Percentiles rank a stretch among this genome's conserved stretches.
Evolutionary conservation across 2,113 vertebrate genomes (phyloP).

Genomic region (Coregonus clupeaformis): DNA sequence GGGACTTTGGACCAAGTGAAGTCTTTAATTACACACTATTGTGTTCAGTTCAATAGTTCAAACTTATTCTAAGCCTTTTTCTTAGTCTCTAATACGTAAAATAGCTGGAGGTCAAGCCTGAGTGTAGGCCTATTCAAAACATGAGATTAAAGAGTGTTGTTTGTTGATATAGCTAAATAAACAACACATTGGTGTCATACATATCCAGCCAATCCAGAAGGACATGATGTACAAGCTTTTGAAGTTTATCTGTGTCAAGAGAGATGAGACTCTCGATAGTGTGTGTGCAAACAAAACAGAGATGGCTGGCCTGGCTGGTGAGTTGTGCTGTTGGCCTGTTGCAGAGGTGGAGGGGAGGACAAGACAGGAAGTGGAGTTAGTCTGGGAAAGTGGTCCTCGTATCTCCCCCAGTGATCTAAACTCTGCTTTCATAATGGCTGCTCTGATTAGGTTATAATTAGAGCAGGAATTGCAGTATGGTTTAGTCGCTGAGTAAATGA

Average conservation of each 20-base stretch:
- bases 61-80: conserved; percentile 4
- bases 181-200: no score
- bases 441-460: conserved; percentile 24
- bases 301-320: neutral
- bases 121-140: neutral
- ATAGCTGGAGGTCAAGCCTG: neutral
- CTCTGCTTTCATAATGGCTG: conserved; percentile 15
- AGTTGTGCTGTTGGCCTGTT: neutral
- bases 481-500: neutral
- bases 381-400: conserved; percentile 31
- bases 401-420: conserved; percentile 43
- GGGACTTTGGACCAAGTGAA: neutral
- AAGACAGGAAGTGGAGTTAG: conserved; percentile 36
- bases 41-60: neutral
- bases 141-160: neutral
- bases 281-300: no score
- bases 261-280: no score
- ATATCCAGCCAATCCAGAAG: no score
- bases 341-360: neutral
- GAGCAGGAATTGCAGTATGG: conserved; percentile 10
- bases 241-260: no score
- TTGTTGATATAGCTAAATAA: neutral
- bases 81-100: neutral
- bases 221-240: no score
- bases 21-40: neutral